phyloP scores from a whole-genome alignment of 2,888 invertebrate species.

The Pegoplata infirma region DNA sequence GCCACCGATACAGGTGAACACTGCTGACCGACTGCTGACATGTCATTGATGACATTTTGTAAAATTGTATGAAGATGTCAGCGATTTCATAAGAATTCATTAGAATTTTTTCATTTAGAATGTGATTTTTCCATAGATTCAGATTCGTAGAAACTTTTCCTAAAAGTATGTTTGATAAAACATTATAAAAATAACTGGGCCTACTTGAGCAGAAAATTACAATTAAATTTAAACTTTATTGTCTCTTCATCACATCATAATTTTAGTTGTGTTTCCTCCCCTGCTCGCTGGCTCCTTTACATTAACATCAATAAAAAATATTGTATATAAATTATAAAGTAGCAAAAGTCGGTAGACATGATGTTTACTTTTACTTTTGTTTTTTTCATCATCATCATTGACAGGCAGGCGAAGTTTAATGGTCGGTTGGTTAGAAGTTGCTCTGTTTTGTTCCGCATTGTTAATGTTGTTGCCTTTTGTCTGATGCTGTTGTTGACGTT shows the following conservation, averaged over 20 bases:
- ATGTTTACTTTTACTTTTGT: constrained; percentile 48
- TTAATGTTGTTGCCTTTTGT: too few relatives aligned
- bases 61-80: too few relatives aligned
- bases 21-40: too few relatives aligned
- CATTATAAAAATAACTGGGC: constrained; percentile 35
- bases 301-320: not conserved
- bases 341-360: constrained; percentile 31
- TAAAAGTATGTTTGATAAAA: too few relatives aligned
- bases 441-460: constrained; percentile 17
- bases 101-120: too few relatives aligned
- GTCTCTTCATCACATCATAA: constrained; percentile 20
- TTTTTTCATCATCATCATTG: constrained; percentile 26
- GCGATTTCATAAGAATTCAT: too few relatives aligned
- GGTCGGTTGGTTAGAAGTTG: constrained; percentile 18
- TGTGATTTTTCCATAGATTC: too few relatives aligned
- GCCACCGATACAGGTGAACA: too few relatives aligned
- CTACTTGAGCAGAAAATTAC: constrained; percentile 57
- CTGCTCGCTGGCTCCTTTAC: too few relatives aligned
- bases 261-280: constrained; percentile 14
- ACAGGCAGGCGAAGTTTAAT: constrained; percentile 25
- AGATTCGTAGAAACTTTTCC: too few relatives aligned
- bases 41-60: too few relatives aligned
- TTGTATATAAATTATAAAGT: constrained; percentile 24
- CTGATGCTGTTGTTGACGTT: too few relatives aligned
- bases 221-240: constrained; percentile 50